These are phyloP conservation scores for Oryzias melastigma DNA, from an alignment of 2,113 vertebrate species.

Conservation along the genomic window DNA sequence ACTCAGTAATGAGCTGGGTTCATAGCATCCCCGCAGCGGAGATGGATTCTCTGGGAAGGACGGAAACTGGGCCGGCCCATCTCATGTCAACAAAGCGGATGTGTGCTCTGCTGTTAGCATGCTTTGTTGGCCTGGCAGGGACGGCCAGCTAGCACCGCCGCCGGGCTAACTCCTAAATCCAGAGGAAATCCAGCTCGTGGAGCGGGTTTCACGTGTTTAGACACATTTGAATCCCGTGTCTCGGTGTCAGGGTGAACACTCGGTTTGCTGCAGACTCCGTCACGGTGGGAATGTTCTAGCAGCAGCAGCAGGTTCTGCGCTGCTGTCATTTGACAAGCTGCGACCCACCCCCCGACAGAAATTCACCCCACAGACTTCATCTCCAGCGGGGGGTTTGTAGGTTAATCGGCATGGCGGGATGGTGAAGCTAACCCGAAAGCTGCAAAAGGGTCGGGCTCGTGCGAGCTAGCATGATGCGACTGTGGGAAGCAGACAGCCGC, in stretches of 20 bases:
- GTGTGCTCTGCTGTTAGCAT: conserved; percentile 62
- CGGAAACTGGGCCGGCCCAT: conserved; percentile 58
- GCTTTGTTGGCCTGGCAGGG: conserved; percentile 68
- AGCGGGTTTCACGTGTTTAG: background rate
- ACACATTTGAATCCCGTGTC: background rate
- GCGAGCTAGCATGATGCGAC: conserved; percentile 49
- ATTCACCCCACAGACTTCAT: background rate
- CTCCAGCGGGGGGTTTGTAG: background rate
- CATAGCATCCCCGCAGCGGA: conserved; percentile 17
- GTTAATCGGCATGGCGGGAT: background rate
- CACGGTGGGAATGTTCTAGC: conserved; percentile 37
- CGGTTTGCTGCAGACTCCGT: conserved; percentile 14
- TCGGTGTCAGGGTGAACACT: background rate
- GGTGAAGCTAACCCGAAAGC: conserved; percentile 15
- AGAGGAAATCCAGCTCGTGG: background rate
- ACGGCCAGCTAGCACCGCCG: conserved; percentile 20
- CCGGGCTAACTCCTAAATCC: conserved; percentile 32
- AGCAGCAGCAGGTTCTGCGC: conserved; percentile 18
- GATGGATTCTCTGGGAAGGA: conserved; percentile 22
- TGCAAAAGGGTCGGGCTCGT: conserved; percentile 8
- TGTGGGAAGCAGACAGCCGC: conserved; percentile 28
- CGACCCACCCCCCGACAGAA: background rate
- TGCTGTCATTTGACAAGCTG: conserved; percentile 45
- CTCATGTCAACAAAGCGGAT: conserved; percentile 76
- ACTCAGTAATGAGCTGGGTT: conserved; percentile 1